phyloP scores from a whole-genome alignment of 1,140 invertebrate genomes.

The Diachasma alloeum region DNA sequence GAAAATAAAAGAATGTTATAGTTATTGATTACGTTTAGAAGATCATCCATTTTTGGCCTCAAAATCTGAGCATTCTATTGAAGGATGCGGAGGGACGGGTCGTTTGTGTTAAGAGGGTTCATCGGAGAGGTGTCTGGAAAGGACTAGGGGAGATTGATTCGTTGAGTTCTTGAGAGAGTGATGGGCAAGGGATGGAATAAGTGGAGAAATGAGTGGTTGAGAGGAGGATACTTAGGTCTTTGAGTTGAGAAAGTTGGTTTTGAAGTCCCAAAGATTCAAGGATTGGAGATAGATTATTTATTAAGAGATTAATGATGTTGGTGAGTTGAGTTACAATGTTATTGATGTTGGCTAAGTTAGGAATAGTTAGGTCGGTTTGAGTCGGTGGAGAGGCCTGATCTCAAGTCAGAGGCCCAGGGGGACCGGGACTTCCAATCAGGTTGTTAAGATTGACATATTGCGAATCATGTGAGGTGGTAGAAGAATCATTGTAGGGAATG shows the following conservation, averaged over 20 bases:
- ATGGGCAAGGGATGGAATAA: no score
- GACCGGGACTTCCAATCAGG: no score
- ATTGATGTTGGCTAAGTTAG: not conserved
- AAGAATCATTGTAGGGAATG: no score
- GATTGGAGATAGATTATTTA: not conserved
- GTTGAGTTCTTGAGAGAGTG: not conserved
- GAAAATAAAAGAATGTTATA: constrained; percentile 15
- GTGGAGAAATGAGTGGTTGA: not conserved
- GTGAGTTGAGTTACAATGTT: not conserved
- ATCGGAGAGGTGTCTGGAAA: no score
- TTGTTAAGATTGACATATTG: no score
- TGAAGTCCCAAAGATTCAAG: not conserved
- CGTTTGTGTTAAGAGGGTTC: not conserved
- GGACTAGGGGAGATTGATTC: not conserved
- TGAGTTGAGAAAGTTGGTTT: not conserved
- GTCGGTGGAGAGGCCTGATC: not conserved
- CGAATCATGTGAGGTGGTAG: no score
- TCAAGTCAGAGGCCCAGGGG: not conserved
- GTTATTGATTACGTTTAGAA: not conserved
- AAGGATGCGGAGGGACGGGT: not conserved
- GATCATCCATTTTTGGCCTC: constrained; percentile 16
- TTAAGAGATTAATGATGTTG: not conserved
- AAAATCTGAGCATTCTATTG: constrained; percentile 20
- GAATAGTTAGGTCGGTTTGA: not conserved
- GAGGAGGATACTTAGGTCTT: not conserved